Evolutionary conservation across 2,797 vertebrate genomes (phyloP).

Genomic region (Clarias fuscus): DNA sequence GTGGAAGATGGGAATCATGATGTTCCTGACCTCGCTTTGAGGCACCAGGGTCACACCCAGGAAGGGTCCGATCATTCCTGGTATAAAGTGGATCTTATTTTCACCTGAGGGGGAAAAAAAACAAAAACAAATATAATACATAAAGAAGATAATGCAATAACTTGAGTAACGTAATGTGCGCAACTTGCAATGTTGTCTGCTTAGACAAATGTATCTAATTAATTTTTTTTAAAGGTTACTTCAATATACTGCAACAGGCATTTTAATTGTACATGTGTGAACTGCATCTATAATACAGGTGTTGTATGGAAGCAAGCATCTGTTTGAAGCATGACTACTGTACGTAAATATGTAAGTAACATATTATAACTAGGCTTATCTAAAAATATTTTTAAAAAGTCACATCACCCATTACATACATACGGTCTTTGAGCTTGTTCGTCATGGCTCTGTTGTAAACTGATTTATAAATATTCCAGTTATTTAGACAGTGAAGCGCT

Average conservation of each 20-base stretch:
- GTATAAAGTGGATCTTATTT: constrained; percentile 99
- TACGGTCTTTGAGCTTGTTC: neutral
- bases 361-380: neutral
- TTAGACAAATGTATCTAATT: neutral
- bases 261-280: neutral
- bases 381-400: neutral
- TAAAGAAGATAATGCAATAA: neutral
- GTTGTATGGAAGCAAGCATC: neutral
- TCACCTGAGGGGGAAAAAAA: constrained; percentile 78
- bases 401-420: neutral
- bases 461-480: neutral
- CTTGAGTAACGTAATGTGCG: neutral
- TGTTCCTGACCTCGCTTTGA: constrained; percentile 93
- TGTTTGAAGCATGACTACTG: neutral
- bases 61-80: constrained; percentile 98
- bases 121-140: neutral
- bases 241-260: neutral
- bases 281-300: neutral
- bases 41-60: constrained; percentile 95
- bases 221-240: neutral
- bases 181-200: neutral
- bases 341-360: neutral
- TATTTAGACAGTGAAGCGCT: neutral
- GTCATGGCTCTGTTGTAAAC: neutral
- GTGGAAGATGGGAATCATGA: constrained; percentile 99